phyloP scores from a whole-genome alignment of 1,140 invertebrate species.

The Planococcus citri region DNA sequence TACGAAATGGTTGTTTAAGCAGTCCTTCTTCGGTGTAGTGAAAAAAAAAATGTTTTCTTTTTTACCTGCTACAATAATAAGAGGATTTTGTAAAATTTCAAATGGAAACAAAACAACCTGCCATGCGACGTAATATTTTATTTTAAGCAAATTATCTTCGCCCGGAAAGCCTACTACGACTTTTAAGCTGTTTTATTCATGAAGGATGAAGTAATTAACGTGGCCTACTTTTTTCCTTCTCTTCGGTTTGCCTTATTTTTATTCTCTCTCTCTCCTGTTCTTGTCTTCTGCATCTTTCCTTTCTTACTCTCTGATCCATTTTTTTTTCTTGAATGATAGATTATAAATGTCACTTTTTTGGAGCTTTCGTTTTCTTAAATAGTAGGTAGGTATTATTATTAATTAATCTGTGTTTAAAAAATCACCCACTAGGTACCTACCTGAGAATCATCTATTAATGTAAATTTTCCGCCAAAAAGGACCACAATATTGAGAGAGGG shows the following conservation, averaged over 20 bases:
- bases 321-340: too few species aligned
- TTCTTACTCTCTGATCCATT: too few species aligned
- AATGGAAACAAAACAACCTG: constrained; percentile 3
- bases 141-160: constrained; percentile 4
- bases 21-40: not conserved
- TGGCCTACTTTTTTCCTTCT: not conserved
- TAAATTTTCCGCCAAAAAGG: too few species aligned
- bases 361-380: too few species aligned
- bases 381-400: too few species aligned
- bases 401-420: too few species aligned
- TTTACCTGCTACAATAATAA: not conserved
- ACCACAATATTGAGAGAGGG: too few species aligned
- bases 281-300: too few species aligned
- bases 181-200: constrained; percentile 8
- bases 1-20: not conserved
- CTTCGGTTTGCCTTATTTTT: not conserved
- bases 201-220: not conserved
- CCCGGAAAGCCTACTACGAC: constrained; percentile 1
- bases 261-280: not conserved
- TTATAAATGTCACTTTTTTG: too few species aligned
- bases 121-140: constrained; percentile 3
- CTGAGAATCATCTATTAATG: too few species aligned
- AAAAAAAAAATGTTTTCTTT: not conserved
- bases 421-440: too few species aligned
- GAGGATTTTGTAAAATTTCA: not conserved